phyloP scores from a whole-genome alignment of 2,797 vertebrate genomes.

The Lepidocolaptes lacrymiger region DNA sequence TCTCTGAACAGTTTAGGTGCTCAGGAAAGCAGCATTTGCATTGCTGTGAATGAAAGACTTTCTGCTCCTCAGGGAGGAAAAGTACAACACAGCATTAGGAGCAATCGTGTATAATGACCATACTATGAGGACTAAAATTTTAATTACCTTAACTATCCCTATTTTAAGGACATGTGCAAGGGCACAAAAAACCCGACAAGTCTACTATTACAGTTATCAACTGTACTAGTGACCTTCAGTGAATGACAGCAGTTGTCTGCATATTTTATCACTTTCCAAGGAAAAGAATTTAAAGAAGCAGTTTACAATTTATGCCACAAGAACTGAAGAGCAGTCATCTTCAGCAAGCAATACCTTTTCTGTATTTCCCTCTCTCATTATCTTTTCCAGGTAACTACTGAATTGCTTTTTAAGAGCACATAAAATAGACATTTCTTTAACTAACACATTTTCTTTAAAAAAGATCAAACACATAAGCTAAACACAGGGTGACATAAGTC shows the following conservation, averaged over 20 bases:
- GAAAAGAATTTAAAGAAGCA: background rate
- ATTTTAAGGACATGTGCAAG: background rate
- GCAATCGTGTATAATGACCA: background rate
- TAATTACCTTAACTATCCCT: background rate
- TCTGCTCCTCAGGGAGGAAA: background rate
- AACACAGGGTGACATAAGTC: rapidly evolving
- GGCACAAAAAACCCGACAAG: background rate
- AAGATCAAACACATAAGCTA: background rate
- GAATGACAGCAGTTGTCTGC: background rate
- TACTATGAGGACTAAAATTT: background rate
- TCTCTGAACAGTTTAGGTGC: background rate
- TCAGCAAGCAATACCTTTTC: background rate
- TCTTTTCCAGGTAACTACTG: background rate
- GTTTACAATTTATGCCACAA: background rate
- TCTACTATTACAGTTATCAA: background rate
- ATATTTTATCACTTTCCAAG: background rate
- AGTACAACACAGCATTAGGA: background rate
- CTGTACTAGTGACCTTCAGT: background rate
- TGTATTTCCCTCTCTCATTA: background rate
- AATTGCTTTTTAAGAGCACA: background rate
- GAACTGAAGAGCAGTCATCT: background rate
- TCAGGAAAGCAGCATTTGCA: background rate
- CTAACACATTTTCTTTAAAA: background rate
- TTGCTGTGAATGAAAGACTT: background rate
- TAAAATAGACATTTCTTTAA: background rate